phyloP scores from a whole-genome alignment of 2,797 vertebrate species.

The Coranthus polyacanthus region DNA sequence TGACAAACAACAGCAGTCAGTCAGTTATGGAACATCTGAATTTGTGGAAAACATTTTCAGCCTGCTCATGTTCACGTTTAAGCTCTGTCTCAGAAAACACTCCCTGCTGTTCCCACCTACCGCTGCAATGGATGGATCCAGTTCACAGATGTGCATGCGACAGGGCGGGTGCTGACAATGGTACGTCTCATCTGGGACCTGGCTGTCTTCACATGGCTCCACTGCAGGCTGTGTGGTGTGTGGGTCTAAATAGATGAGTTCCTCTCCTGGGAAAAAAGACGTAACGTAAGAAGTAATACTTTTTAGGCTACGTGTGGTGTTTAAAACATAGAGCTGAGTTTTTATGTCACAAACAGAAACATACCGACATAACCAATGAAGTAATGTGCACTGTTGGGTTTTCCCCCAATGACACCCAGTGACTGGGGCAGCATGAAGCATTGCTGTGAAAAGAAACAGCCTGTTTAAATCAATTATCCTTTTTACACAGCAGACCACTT shows the following conservation, averaged over 20 bases:
- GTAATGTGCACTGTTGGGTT: slow-evolving; percentile 99
- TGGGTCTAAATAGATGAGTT: slow-evolving; percentile 97
- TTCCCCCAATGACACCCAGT: slow-evolving; percentile 97
- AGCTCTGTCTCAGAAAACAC: background rate
- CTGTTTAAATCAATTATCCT: background rate
- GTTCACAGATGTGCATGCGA: slow-evolving; percentile 95
- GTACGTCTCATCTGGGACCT: slow-evolving; percentile 92
- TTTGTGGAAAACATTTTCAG: background rate
- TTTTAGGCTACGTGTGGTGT: background rate
- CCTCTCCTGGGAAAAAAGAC: slow-evolving; percentile 86
- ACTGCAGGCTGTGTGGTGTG: slow-evolving; percentile 96
- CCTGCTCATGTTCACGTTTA: slow-evolving; percentile 7
- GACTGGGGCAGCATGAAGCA: slow-evolving; percentile 99
- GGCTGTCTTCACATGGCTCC: slow-evolving; percentile 84
- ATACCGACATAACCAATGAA: slow-evolving; percentile 98
- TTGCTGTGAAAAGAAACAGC: slow-evolving; percentile 86
- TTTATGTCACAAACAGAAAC: slow-evolving; percentile 73
- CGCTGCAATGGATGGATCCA: slow-evolving; percentile 97
- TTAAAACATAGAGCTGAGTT: slow-evolving; percentile 23
- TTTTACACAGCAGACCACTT: too few species aligned
- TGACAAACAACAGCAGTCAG: slow-evolving; percentile 67
- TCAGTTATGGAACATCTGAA: slow-evolving; percentile 12
- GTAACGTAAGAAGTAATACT: background rate
- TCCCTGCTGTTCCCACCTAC: slow-evolving; percentile 78
- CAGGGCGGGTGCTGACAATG: slow-evolving; percentile 98